Conservation (phyloP, 2,113 vertebrate species). For the Colistium nudipinnis region DNA sequence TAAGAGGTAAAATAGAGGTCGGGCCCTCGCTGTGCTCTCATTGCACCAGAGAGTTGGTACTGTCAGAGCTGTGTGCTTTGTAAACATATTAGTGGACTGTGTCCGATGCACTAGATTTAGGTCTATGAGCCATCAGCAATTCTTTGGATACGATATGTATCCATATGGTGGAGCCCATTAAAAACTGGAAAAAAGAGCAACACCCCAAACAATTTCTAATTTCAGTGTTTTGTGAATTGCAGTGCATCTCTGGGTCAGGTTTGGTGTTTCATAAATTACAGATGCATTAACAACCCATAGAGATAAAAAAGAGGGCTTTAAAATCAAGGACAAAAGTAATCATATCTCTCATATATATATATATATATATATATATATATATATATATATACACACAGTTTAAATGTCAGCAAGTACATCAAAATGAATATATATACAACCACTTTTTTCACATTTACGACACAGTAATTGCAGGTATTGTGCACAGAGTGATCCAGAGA, state of each 20-base stretch:
- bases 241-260: neutral
- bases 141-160: slow-evolving; percentile 15
- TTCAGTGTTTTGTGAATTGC: neutral
- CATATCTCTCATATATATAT: neutral
- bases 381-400: neutral
- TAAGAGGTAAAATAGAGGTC: slow-evolving; percentile 45
- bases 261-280: neutral
- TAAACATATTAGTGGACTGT: slow-evolving; percentile 49
- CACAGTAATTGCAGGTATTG: slow-evolving; percentile 12
- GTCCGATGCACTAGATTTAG: slow-evolving; percentile 30
- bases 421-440: neutral
- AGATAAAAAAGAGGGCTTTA: neutral
- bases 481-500: neutral
- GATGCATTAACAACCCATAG: neutral
- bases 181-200: neutral
- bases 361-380: neutral
- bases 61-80: slow-evolving; percentile 13
- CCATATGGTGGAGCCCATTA: neutral
- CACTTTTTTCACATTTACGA: neutral
- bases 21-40: slow-evolving; percentile 31
- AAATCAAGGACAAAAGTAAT: neutral
- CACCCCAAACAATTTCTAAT: neutral
- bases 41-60: slow-evolving; percentile 35
- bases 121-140: slow-evolving; percentile 17
- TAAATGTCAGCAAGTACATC: neutral